Evolutionary conservation across 2,888 invertebrate species (phyloP), one percentile per base, ranked within the genome.

Genomic region (Mylabris sibirica): DNA sequence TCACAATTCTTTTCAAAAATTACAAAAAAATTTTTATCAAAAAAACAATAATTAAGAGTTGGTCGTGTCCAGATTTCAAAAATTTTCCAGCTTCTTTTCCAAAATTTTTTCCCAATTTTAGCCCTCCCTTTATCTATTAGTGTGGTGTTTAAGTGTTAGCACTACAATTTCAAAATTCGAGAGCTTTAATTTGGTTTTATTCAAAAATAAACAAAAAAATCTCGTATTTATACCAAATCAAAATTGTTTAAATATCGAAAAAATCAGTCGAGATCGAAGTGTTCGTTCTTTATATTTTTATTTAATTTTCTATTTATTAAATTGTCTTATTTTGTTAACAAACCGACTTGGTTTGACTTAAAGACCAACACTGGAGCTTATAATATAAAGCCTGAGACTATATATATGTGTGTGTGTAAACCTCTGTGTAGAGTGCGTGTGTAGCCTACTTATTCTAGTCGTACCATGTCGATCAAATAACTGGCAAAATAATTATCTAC

Each of bases 301-400:
- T 53, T 63, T 59, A 20, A 59, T 59, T 26, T 71, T 38, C 59
- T 30, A 24, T 72, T 70, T 11, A 35, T 35, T 41, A n/a, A 14
- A n/a, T 41, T 35, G 9, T 41, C n/a, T 41, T 41, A 14, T 17
- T n/a, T 41, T 41, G 11, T 12, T 41, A 14, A 41, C 14, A 71
- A 70, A 73, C 75, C 75, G 70, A 73, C 69, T 74, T 74, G 72
- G 70, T 67, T 74, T 67, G 71, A 74, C 72, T 73, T 70, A 70
- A 74, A 75, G 76, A 72, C 75, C 76, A 77, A 80, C 79, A 80
- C 80, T 80, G 80, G 74, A 76, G 76, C 75, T 75, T 78, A 66
- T 74, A 75, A 76, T 71, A 73, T 73, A 75, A 77, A 77, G 77
- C 77, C 75, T 77, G 74, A 77, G 72, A 76, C 78, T 80, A 78